phyloP scores from a whole-genome alignment of 2,797 vertebrate species.

The Ataeniobius toweri region DNA sequence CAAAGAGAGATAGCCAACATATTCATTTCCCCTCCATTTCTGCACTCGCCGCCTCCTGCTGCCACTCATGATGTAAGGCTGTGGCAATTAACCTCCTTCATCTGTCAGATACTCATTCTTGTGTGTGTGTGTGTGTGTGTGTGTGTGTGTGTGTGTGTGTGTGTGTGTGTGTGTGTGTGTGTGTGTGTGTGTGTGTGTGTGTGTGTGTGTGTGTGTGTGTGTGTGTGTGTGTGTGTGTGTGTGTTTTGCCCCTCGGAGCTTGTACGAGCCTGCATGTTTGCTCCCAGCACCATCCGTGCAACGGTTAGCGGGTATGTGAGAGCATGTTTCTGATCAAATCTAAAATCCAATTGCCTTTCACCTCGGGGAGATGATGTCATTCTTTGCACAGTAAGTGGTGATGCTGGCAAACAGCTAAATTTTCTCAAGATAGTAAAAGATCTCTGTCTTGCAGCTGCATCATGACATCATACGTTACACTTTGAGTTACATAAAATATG shows the following conservation, averaged over 20 bases:
- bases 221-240: slow-evolving; percentile 1
- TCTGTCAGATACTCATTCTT: slow-evolving; percentile 49
- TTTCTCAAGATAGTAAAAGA: slow-evolving; percentile 32
- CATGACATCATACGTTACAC: slow-evolving; percentile 42
- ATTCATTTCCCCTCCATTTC: slow-evolving; percentile 61
- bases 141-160: slow-evolving; percentile 1
- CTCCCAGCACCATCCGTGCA: slow-evolving; percentile 1
- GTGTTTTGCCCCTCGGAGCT: not conserved
- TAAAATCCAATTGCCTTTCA: slow-evolving; percentile 48
- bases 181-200: slow-evolving; percentile 1
- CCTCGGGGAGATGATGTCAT: slow-evolving; percentile 70
- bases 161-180: slow-evolving; percentile 1
- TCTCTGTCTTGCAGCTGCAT: slow-evolving; percentile 49
- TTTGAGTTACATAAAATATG: not conserved
- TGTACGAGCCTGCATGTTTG: slow-evolving; percentile 1
- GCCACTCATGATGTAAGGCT: slow-evolving; percentile 71
- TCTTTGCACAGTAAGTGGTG: slow-evolving; percentile 36
- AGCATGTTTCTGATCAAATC: slow-evolving; percentile 54
- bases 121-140: slow-evolving; percentile 1
- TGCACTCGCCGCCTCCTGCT: slow-evolving; percentile 60
- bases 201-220: not conserved
- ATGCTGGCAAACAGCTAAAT: slow-evolving; percentile 57
- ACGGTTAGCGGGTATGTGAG: slow-evolving; percentile 6
- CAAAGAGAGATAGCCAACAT: slow-evolving; percentile 52
- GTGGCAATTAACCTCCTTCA: slow-evolving; percentile 75